phyloP scores from a whole-genome alignment of 2,888 invertebrate species.

The Mechanitis mazaeus region DNA sequence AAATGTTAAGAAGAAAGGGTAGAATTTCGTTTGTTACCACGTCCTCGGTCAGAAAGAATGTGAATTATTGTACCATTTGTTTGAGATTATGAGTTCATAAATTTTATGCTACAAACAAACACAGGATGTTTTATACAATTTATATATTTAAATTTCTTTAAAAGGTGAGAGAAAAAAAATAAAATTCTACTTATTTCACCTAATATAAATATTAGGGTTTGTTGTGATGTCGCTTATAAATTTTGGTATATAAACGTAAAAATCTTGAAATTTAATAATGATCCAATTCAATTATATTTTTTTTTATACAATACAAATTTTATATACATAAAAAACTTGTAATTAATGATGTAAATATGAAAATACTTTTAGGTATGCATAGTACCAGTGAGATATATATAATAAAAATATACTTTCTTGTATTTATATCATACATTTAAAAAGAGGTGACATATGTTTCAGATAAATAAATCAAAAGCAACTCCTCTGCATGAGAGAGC shows the following conservation, averaged over 20 bases:
- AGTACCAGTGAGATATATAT: no score
- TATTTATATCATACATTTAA: slow-evolving; percentile 1
- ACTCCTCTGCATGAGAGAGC: slow-evolving; percentile 39
- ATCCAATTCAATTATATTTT: no score
- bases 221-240: no score
- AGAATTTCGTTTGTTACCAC: slow-evolving; percentile 47
- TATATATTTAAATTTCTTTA: neutral
- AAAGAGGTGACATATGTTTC: slow-evolving; percentile 25
- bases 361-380: no score
- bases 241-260: no score
- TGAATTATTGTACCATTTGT: slow-evolving; percentile 37
- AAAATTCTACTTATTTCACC: no score
- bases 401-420: neutral
- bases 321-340: no score
- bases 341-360: no score
- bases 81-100: slow-evolving; percentile 13
- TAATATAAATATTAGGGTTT: no score
- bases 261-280: no score
- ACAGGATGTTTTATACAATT: slow-evolving; percentile 4
- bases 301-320: no score
- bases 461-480: slow-evolving; percentile 28
- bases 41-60: slow-evolving; percentile 47
- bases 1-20: slow-evolving; percentile 43
- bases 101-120: slow-evolving; percentile 12
- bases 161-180: no score